These are phyloP conservation scores for Oryzias curvinotus DNA, from an alignment of 2,113 vertebrate genomes.

Conservation along the genomic window DNA sequence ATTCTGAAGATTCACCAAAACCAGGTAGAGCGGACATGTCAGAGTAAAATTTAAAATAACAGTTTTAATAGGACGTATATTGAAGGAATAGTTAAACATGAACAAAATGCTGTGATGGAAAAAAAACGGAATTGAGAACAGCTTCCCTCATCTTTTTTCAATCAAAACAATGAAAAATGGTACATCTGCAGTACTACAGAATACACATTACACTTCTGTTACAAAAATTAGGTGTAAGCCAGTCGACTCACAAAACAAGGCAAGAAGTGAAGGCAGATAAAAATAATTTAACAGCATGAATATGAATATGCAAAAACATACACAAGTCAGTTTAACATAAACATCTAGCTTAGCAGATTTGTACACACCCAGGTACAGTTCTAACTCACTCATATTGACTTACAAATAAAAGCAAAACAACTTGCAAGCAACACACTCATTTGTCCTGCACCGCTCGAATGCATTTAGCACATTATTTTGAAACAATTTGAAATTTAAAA, in stretches of 20 bases:
- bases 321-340: constrained; percentile 49
- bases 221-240: constrained; percentile 44
- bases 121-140: constrained; percentile 28
- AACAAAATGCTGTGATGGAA: constrained; percentile 12
- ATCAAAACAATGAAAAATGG: constrained; percentile 29
- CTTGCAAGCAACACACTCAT: constrained; percentile 43
- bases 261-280: constrained; percentile 67
- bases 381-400: constrained; percentile 45
- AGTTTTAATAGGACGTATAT: constrained; percentile 27
- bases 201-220: constrained; percentile 27
- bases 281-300: constrained; percentile 41
- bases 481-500: constrained; percentile 45
- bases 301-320: constrained; percentile 56
- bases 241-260: constrained; percentile 59
- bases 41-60: constrained; percentile 38
- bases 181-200: neutral
- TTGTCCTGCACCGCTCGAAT: constrained; percentile 49
- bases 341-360: constrained; percentile 37
- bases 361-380: constrained; percentile 44
- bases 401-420: constrained; percentile 42
- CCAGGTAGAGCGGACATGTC: constrained; percentile 38
- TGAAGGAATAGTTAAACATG: constrained; percentile 24
- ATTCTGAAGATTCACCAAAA: constrained; percentile 42
- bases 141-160: constrained; percentile 26
- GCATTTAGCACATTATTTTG: constrained; percentile 49